A percentile compares a stretch with the other conserved stretches of the same genome.
Conservation (phyloP, 2,888 invertebrate species). For the Parascotia fuliginaria region DNA sequence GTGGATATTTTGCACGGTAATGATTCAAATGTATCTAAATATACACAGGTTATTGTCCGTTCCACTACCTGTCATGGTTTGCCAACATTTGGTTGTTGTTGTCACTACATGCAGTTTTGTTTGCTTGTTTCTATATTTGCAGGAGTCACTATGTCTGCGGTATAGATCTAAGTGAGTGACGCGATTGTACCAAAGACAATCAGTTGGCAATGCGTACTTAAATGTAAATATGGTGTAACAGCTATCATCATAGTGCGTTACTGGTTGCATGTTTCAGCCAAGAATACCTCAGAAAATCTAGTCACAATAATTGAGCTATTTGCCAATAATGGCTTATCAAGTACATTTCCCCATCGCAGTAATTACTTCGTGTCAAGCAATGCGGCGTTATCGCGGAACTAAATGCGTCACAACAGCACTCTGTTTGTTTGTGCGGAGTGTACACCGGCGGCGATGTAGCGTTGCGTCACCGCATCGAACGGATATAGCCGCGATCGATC, state of each 20-base stretch:
- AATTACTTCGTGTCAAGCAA: slow-evolving; percentile 33
- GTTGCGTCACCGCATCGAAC: slow-evolving; percentile 67
- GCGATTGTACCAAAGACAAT: not conserved
- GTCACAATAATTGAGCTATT: slow-evolving; percentile 7
- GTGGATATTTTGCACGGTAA: not conserved
- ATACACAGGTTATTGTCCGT: slow-evolving; percentile 34
- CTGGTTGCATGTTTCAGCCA: not conserved
- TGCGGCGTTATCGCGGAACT: slow-evolving; percentile 37
- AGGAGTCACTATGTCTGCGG: not conserved
- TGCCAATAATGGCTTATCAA: slow-evolving; percentile 12
- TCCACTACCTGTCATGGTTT: slow-evolving; percentile 22
- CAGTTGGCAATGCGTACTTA: no score
- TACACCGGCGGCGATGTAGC: slow-evolving; percentile 29
- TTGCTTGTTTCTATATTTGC: slow-evolving; percentile 3
- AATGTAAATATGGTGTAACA: not conserved
- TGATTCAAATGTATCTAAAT: slow-evolving; percentile 9
- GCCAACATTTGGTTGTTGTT: slow-evolving; percentile 31
- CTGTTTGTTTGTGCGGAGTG: slow-evolving; percentile 38
- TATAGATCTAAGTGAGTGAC: not conserved
- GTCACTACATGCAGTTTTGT: slow-evolving; percentile 16
- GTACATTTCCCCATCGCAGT: slow-evolving; percentile 22
- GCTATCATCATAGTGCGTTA: not conserved
- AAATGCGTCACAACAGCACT: slow-evolving; percentile 40
- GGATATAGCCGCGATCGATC: slow-evolving; percentile 74
- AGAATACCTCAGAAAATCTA: slow-evolving; percentile 1